These are phyloP conservation scores for Eudorcas thomsonii DNA, from an alignment of 2,113 vertebrate species.

Conservation along the genomic window DNA sequence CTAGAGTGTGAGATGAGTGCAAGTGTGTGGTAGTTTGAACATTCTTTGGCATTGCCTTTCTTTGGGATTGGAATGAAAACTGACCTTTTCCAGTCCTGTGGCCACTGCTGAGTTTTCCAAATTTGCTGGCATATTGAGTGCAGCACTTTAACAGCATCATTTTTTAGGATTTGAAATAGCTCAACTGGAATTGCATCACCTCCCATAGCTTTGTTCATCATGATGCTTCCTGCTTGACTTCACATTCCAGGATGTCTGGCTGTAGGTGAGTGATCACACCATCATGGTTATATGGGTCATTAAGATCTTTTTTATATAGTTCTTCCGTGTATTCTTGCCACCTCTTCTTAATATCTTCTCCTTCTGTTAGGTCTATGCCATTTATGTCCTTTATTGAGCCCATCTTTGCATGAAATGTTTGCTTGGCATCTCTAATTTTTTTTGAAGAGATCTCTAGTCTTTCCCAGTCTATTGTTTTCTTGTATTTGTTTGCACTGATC, in stretches of 20 bases:
- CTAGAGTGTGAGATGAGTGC: background rate
- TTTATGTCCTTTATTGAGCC: background rate
- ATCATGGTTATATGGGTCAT: background rate
- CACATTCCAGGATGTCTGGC: background rate
- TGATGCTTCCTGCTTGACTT: background rate
- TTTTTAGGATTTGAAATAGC: background rate
- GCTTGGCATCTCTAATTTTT: background rate
- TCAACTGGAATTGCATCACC: background rate
- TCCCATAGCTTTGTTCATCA: background rate
- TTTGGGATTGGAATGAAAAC: background rate
- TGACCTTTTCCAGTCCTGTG: background rate
- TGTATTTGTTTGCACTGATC: background rate
- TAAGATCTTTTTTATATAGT: background rate
- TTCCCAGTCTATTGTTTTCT: background rate
- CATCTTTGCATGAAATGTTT: background rate
- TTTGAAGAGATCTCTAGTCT: background rate
- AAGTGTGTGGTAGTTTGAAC: background rate
- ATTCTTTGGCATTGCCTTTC: background rate
- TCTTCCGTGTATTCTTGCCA: background rate
- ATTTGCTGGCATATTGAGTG: background rate
- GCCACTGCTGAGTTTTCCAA: background rate
- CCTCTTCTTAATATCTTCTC: background rate
- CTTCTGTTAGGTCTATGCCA: background rate
- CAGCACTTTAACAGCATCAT: background rate
- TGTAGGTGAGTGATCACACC: background rate